Evolutionary conservation across 2,113 vertebrate species (phyloP).

Genomic region (Menidia beryllina): DNA sequence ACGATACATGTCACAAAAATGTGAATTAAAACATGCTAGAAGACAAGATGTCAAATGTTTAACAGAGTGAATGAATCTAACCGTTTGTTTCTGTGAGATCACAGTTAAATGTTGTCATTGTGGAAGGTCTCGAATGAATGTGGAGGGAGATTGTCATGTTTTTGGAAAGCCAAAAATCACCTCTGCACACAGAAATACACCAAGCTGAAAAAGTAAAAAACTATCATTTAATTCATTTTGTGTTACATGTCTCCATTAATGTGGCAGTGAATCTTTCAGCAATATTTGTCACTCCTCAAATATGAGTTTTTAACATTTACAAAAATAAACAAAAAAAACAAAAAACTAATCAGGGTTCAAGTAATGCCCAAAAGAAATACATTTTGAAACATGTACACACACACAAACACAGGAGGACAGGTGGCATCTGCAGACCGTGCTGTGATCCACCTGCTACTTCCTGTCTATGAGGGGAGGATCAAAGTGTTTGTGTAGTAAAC

Average conservation of each 20-base stretch:
- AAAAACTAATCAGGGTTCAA: constrained; percentile 85
- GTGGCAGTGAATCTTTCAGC: constrained; percentile 92
- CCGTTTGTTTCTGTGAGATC: constrained; percentile 2
- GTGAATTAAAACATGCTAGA: background rate
- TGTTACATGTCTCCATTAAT: constrained; percentile 91
- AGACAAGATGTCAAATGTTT: constrained; percentile 14
- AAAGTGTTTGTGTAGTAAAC: constrained; percentile 57
- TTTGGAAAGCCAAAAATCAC: background rate
- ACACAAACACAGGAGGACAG: constrained; percentile 46
- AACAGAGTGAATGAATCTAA: constrained; percentile 8
- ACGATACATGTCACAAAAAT: constrained; percentile 2
- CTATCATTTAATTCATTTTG: constrained; percentile 97
- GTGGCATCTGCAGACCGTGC: constrained; percentile 47
- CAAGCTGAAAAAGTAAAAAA: constrained; percentile 95
- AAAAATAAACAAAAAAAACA: constrained; percentile 73
- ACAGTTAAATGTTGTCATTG: constrained; percentile 7
- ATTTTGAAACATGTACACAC: constrained; percentile 59
- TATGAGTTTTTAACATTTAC: constrained; percentile 81
- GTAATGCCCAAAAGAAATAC: constrained; percentile 82
- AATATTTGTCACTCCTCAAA: constrained; percentile 87
- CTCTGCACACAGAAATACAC: constrained; percentile 59
- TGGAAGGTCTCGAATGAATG: constrained; percentile 13
- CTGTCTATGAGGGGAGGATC: constrained; percentile 51
- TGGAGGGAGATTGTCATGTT: too few relatives aligned
- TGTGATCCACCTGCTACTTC: constrained; percentile 58